Percentiles rank a stretch among this genome's conserved stretches.
Conservation (phyloP, 2,113 vertebrate genomes). For the Chloroceryle aenea region DNA sequence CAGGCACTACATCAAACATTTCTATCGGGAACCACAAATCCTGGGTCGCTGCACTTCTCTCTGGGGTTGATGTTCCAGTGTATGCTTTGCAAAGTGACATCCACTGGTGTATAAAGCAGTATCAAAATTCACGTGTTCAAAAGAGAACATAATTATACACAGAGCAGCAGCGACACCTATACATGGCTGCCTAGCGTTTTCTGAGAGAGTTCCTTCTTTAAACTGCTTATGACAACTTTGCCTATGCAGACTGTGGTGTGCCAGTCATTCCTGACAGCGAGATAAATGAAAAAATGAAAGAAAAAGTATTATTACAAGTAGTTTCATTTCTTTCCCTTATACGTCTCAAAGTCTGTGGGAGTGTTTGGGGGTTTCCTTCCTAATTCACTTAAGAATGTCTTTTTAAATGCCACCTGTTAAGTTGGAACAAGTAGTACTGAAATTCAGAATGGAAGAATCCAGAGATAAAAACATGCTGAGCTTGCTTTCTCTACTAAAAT, state of each 20-base stretch:
- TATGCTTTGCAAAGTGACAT: background rate
- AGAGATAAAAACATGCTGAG: background rate
- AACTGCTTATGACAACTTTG: background rate
- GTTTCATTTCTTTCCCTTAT: background rate
- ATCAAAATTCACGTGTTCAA: background rate
- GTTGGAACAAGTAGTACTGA: background rate
- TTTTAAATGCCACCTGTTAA: background rate
- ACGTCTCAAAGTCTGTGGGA: background rate
- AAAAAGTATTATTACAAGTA: background rate
- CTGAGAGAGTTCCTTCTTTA: background rate
- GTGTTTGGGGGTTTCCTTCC: background rate
- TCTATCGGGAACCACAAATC: background rate
- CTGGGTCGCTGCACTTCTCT: background rate
- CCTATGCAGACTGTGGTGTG: background rate
- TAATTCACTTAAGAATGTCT: background rate
- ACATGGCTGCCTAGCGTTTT: background rate
- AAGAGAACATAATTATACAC: background rate
- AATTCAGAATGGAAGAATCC: background rate
- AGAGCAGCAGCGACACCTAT: constrained; percentile 58
- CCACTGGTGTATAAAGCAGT: background rate
- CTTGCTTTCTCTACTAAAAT: background rate
- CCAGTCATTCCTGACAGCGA: background rate
- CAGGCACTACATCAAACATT: fast-evolving
- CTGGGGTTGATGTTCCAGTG: background rate
- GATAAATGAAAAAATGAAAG: background rate